Evolutionary conservation across 2,888 invertebrate species (phyloP), one percentile per base, ranked within the genome.

Genomic region (Stenotaenia linearis): DNA sequence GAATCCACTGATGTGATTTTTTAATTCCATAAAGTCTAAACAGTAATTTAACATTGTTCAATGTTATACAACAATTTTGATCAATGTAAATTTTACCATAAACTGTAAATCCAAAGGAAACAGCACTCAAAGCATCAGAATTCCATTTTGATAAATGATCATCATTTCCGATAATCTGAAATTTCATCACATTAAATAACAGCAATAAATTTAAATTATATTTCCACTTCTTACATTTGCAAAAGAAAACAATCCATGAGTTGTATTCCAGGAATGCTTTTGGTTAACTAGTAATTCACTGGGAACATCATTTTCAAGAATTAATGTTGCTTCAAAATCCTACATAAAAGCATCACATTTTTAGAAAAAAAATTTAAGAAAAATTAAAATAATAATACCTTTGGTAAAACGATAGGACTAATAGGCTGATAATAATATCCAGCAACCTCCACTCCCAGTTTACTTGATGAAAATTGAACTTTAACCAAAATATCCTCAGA

Each of bases 361-460:
- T 12, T 37, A 18, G 35, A 5, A 25, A 7, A 77, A 40, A 10
- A n/a, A 40, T 15, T 77, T 35, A n/a, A n/a, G n/a, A n/a, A n/a
- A n/a, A n/a, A n/a, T 18, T 35, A 25, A 45, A 50, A 4, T n/a
- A 15, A 4, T 10, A 15, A 5, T 37, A 80, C 80, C 23, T 79
- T 80, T 21, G 80, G 80, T 23, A 80, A 45, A 75, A 80, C 15
- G 15, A 79, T 10, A 28, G 79, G 79, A n/a, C 69, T 23, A 12
- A 80, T 35, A 12, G 79, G 75, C n/a, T 75, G 21, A 74, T 80
- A 80, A 18, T 25, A 21, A 32, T 61, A 80, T 0, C 80, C 80
- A 18, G 25, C 50, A n/a, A 79, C 28, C 7, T 18, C 18, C 21
- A 74, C 37, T 18, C 80, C 80, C 9, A 6, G 6, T 40, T 79